Evolutionary conservation across 2,113 vertebrate species (phyloP), one percentile per base, ranked within the genome.

Genomic region (Crotalus helleri): DNA sequence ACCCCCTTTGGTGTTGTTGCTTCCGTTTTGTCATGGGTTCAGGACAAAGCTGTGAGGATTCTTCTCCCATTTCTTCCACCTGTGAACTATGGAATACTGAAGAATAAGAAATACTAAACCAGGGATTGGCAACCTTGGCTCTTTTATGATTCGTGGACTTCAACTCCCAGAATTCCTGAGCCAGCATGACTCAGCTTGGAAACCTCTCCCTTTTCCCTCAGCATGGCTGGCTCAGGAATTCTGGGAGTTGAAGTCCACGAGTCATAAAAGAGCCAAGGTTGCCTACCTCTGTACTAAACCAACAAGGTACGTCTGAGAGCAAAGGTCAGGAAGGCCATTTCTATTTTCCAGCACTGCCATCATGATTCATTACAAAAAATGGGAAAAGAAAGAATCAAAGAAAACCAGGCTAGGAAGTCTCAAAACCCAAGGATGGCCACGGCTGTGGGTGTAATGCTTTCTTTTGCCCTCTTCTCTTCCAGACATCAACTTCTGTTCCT

Each of bases 361-460:
- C 90, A 93, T 97, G 97, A 97, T 98, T 97, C 97, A 97, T 95
- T 97, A 88, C 92, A 96, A 97, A 96, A 97, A 98, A 98, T 97
- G 97, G 92, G 95, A 97, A 96, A 95, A 96, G 94, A 89, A 94
- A 95, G 93, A 91, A 96, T 96, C 95, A 97, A 86, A 94, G 97
- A 96, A 97, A 97, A 95, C 95, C 90, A 51, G 95, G 94, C 96
- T 95, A 96, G 97, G 97, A 98, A 97, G 97, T 96, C 91, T 93
- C 91, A 95, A 95, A 91, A 96, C 94, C 58, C 1, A 86, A 95
- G 92, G 92, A 93, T 94, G 97, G 95, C 97, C 97, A 95, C 96
- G 96, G 29, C 91, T 2, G 97, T 98, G 97, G 97, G 97, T 93
- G 96, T 97, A 91, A 92, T 88, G 89, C 93, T 89, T 49, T 57